Conservation (phyloP, 1,140 invertebrate species). For the Hydropsyche tenuis region DNA sequence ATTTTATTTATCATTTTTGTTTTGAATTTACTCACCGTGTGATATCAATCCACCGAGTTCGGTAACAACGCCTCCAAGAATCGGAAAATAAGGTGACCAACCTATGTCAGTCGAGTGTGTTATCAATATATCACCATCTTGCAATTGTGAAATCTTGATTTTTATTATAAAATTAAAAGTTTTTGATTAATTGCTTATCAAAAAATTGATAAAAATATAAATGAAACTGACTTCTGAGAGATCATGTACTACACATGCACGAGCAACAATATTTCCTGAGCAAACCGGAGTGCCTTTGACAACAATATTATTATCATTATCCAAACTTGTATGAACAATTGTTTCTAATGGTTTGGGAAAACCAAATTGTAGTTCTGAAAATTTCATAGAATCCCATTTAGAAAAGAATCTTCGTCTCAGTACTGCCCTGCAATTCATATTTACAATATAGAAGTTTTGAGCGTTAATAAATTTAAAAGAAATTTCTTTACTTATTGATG, state of each 20-base stretch:
- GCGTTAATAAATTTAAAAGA: too few species aligned
- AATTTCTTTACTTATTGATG: slow-evolving; percentile 75
- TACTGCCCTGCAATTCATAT: slow-evolving; percentile 63
- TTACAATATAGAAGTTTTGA: too few species aligned
- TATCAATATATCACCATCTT: slow-evolving; percentile 77
- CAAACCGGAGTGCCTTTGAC: slow-evolving; percentile 75
- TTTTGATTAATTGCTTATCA: too few species aligned
- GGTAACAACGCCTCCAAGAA: slow-evolving; percentile 80
- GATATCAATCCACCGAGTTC: slow-evolving; percentile 86
- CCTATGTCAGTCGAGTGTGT: slow-evolving; percentile 83
- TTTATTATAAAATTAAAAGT: background rate
- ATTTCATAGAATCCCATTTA: slow-evolving; percentile 66
- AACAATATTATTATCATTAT: slow-evolving; percentile 43
- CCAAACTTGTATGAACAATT: slow-evolving; percentile 7
- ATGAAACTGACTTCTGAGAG: slow-evolving; percentile 58
- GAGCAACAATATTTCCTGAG: slow-evolving; percentile 68
- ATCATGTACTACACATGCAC: slow-evolving; percentile 72
- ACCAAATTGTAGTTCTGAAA: slow-evolving; percentile 70
- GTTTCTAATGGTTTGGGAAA: slow-evolving; percentile 61
- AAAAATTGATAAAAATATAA: too few species aligned
- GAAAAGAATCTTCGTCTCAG: slow-evolving; percentile 66
- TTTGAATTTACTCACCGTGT: slow-evolving; percentile 69
- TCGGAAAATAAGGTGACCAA: slow-evolving; percentile 87
- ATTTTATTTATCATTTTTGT: too few species aligned
- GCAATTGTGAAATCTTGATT: slow-evolving; percentile 56